Evolutionary conservation across 2,113 vertebrate genomes (phyloP).

Genomic region (Myiagra hebetior): DNA sequence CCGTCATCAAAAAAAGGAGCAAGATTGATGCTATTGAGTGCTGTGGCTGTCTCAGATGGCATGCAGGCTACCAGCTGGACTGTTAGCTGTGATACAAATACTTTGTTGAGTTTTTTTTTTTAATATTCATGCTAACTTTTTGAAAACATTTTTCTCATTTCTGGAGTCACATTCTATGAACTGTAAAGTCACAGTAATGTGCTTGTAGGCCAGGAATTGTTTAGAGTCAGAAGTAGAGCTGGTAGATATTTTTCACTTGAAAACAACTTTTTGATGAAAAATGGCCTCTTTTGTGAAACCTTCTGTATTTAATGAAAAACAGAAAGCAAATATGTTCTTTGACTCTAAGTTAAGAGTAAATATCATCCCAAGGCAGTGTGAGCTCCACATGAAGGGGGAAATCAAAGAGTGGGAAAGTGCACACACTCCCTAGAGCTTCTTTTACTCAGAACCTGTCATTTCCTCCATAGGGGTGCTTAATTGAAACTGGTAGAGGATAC

Average conservation of each 20-base stretch:
- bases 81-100: not conserved
- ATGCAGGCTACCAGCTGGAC: constrained; percentile 49
- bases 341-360: constrained; percentile 52
- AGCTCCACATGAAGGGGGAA: constrained; percentile 49
- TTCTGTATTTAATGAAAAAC: constrained; percentile 59
- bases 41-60: constrained; percentile 35
- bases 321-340: constrained; percentile 55
- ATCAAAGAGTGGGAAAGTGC: constrained; percentile 46
- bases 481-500: not conserved
- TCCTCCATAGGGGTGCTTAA: constrained; percentile 36
- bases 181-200: constrained; percentile 17
- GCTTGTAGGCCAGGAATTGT: not conserved
- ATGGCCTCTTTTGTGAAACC: constrained; percentile 38
- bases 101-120: not conserved
- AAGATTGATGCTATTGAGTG: constrained; percentile 30
- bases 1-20: not conserved
- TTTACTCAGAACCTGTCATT: constrained; percentile 46
- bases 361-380: constrained; percentile 49
- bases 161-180: constrained; percentile 32
- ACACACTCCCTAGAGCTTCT: constrained; percentile 42
- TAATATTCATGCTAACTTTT: not conserved
- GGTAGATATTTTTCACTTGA: constrained; percentile 53
- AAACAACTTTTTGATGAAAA: constrained; percentile 58
- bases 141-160: constrained; percentile 47
- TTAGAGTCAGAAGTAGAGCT: constrained; percentile 16